Conservation (phyloP, 1,140 invertebrate species). For the Maniola jurtina region DNA sequence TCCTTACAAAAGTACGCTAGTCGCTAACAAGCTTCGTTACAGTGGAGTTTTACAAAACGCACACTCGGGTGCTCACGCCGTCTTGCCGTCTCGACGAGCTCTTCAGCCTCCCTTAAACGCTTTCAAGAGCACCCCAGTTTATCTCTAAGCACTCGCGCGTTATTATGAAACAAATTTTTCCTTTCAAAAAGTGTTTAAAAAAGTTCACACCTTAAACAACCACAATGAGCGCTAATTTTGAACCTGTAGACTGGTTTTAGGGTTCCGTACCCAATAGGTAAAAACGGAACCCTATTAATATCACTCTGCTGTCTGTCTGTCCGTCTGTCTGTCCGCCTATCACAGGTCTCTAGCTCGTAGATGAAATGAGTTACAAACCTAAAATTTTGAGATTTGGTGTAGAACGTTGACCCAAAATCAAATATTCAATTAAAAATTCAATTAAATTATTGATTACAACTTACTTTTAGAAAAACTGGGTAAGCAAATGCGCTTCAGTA, state of each 20-base stretch:
- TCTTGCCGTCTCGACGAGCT: conserved; percentile 26
- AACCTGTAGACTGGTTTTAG: neutral
- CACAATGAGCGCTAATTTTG: neutral
- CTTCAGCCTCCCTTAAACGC: conserved; percentile 39
- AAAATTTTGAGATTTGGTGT: too few relatives aligned
- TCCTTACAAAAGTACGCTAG: conserved; percentile 58
- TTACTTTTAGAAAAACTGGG: too few relatives aligned
- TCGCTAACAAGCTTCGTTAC: conserved; percentile 70
- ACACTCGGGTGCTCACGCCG: conserved; percentile 40
- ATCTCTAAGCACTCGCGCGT: conserved; percentile 24
- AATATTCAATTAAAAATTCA: too few relatives aligned
- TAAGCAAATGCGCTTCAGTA: too few relatives aligned
- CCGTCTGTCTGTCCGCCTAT: too few relatives aligned
- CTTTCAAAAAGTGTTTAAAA: neutral
- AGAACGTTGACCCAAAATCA: too few relatives aligned
- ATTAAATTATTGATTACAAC: too few relatives aligned
- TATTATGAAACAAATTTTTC: conserved; percentile 25
- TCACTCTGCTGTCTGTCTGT: too few relatives aligned
- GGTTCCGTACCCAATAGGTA: too few relatives aligned
- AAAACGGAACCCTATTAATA: too few relatives aligned
- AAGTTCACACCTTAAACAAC: conserved; percentile 1
- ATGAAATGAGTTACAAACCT: too few relatives aligned
- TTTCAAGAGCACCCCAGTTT: conserved; percentile 28
- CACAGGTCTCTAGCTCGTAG: too few relatives aligned
- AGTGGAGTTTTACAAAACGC: conserved; percentile 57